phyloP scores from a whole-genome alignment of 2,113 vertebrate genomes.

The Mirza zaza region DNA sequence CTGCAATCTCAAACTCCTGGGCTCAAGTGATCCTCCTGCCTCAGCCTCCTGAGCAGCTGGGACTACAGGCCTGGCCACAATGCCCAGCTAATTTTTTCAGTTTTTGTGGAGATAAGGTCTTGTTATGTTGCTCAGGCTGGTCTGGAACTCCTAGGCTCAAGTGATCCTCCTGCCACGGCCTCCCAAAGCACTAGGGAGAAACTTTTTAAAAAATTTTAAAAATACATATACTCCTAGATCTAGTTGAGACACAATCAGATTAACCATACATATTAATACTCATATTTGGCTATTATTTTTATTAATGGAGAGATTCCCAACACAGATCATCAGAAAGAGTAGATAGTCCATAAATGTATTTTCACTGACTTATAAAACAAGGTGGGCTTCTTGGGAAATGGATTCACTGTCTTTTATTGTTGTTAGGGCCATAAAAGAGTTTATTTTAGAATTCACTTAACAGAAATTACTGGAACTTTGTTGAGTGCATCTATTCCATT shows the following conservation, averaged over 20 bases:
- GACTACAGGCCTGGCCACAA: too few relatives aligned
- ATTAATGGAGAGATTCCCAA: not conserved
- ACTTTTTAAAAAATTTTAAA: not conserved
- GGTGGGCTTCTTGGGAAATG: not conserved
- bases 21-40: not conserved
- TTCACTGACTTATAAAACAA: slow-evolving; percentile 1
- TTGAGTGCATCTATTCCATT: slow-evolving; percentile 37
- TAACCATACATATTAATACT: not conserved
- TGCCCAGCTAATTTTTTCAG: not conserved
- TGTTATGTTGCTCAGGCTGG: not conserved
- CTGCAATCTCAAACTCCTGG: not conserved
- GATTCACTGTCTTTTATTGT: not conserved
- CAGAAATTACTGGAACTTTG: slow-evolving; percentile 48
- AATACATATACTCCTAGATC: not conserved
- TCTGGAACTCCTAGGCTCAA: not conserved
- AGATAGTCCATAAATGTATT: slow-evolving; percentile 8
- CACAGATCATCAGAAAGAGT: not conserved
- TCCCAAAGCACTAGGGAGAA: not conserved
- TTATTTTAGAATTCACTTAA: slow-evolving; percentile 50
- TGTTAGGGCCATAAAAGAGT: not conserved
- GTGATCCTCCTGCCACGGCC: not conserved
- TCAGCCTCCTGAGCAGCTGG: not conserved
- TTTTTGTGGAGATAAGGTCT: not conserved
- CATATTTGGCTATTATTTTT: slow-evolving; percentile 2
- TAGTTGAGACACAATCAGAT: not conserved